Base-by-base conservation (phyloP, 1,140 invertebrate genomes). In the Drosophila nasuta region DNA sequence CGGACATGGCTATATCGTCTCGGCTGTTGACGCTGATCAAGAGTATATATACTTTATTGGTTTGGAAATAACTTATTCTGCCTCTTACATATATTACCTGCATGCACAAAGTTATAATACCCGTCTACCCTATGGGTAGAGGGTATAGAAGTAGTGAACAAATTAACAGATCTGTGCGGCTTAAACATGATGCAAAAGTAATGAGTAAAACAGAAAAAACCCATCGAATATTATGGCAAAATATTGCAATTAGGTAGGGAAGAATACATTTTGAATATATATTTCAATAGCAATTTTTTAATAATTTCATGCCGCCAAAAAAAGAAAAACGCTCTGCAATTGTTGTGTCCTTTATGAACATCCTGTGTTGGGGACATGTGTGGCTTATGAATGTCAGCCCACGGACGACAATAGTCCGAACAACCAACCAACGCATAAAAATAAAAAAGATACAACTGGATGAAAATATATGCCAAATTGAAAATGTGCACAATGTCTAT, bases 301-400 rank as follows among this genome's bases (percentile, higher is more conserved):
- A 20, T 10, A 17, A 17, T 11, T 15, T 57, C 33, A 20, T 20
- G 7, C n/a, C 20, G 2, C 5, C 8, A 43, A 65, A 65, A 65
- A 65, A 65, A 6, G 0, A 65, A 65, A 65, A 6, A 0, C 28
- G 8, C 5, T 25, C 20, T 6, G 7, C 1, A 11, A 41, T 20
- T 11, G 35, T 41, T 57, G 33, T 41, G 8, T 10, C 10, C 35
- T n/a, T 54, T 54, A 33, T 57, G 28, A 33, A 30, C 5, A 33
- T n/a, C 33, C 13, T 11, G 59, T 35, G 11, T 38, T 15, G 17
- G 62, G 25, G 25, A 65, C 49, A 65, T 65, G 49, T 65, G 62
- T 65, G 62, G 62, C 62, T 65, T 65, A 54, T 54, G n/a, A 65
- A 65, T 52, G 51, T 65, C 63, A 65, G 30, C 10, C 25, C 11